Evolutionary conservation across 2,888 invertebrate genomes (phyloP).

Genomic region (Polietes domitor): DNA sequence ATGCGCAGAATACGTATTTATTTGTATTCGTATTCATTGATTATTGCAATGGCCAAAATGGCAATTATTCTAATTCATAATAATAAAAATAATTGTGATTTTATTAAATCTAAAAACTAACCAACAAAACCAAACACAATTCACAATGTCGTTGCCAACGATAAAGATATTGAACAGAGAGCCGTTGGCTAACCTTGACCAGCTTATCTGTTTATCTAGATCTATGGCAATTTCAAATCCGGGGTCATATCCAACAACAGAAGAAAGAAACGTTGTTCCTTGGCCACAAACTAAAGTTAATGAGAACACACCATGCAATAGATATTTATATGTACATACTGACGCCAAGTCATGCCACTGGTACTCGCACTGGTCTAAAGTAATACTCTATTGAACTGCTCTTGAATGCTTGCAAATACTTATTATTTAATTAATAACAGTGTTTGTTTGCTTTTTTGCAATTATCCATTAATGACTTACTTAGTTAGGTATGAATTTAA

Average conservation of each 20-base stretch:
- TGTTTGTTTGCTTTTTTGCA: neutral
- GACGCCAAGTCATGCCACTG: no score
- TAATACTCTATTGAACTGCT: no score
- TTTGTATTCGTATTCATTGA: neutral
- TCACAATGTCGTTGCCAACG: neutral
- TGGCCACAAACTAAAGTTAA: neutral
- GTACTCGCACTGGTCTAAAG: no score
- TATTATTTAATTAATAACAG: conserved; percentile 23
- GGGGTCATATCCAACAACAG: neutral
- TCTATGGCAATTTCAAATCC: conserved; percentile 7
- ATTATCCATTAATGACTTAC: neutral
- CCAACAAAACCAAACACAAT: neutral
- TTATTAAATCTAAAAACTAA: conserved; percentile 8
- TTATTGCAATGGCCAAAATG: neutral
- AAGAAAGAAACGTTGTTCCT: neutral
- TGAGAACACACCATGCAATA: neutral
- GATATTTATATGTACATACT: no score
- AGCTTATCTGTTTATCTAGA: neutral
- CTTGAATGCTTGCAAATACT: conserved; percentile 1
- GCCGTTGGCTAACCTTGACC: conserved; percentile 1
- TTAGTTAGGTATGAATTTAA: neutral
- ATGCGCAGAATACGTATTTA: neutral
- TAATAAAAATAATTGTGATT: conserved; percentile 21
- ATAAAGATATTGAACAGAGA: neutral
- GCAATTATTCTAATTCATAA: neutral